phyloP scores from a whole-genome alignment of 2,113 vertebrate genomes.

The Seriola quinqueradiata region DNA sequence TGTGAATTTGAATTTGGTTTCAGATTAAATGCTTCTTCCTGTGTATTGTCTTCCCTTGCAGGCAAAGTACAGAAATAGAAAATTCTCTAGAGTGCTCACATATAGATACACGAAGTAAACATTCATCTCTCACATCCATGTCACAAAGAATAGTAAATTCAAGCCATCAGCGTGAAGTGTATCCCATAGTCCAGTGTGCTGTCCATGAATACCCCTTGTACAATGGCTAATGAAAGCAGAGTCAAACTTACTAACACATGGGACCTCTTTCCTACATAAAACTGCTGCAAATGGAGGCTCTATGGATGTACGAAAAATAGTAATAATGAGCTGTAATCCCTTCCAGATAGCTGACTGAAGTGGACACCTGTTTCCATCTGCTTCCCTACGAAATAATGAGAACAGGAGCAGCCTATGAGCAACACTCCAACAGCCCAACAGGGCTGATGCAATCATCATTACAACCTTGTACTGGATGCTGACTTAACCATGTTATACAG shows the following conservation, averaged over 20 bases:
- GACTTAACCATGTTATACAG: background rate
- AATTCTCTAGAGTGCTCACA: background rate
- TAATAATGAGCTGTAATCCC: slow-evolving; percentile 25
- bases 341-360: slow-evolving; percentile 50
- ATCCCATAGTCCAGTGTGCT: background rate
- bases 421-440: slow-evolving; percentile 3
- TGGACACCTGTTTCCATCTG: slow-evolving; percentile 45
- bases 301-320: background rate
- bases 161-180: background rate
- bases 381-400: slow-evolving; percentile 40
- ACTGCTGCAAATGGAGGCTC: background rate
- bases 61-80: background rate
- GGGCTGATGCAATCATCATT: slow-evolving; percentile 15
- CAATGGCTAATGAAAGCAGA: background rate
- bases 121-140: background rate
- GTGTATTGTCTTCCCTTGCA: no score
- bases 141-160: background rate
- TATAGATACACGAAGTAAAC: background rate
- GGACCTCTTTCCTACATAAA: background rate
- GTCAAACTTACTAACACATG: background rate
- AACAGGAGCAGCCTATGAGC: background rate
- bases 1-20: background rate
- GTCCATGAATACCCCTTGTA: background rate
- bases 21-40: background rate
- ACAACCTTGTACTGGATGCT: background rate